A percentile compares a stretch with the other conserved stretches of the same genome.
Evolutionary conservation across 2,113 vertebrate genomes (phyloP).

Genomic region (Leptosomus discolor): DNA sequence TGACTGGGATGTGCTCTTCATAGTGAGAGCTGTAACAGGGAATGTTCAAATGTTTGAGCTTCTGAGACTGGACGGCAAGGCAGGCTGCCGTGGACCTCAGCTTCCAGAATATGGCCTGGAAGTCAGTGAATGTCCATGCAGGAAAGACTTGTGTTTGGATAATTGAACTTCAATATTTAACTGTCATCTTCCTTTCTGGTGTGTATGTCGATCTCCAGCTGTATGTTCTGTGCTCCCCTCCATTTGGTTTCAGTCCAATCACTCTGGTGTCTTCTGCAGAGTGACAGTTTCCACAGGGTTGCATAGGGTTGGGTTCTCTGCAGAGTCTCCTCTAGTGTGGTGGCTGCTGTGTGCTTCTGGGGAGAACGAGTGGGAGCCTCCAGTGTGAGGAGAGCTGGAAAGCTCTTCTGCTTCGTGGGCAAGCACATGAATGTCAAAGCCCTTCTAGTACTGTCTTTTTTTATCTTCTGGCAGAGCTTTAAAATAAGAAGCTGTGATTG

Average conservation of each 20-base stretch:
- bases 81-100: not conserved
- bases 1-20: not conserved
- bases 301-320: not conserved
- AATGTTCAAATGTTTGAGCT: not conserved
- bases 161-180: not conserved
- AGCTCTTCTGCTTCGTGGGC: not conserved
- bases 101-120: not conserved
- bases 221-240: not conserved
- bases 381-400: not conserved
- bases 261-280: not conserved
- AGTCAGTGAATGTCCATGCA: not conserved
- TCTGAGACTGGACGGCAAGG: not conserved
- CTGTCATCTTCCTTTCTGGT: not conserved
- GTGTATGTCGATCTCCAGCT: not conserved
- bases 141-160: not conserved
- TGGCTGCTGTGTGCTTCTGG: not conserved
- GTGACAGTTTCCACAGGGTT: not conserved
- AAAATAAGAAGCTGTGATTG: not conserved
- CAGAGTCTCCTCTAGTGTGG: not conserved
- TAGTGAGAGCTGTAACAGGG: not conserved
- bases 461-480: not conserved
- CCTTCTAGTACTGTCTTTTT: not conserved
- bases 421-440: not conserved
- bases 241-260: accelerated
- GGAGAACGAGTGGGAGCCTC: not conserved